Evolutionary conservation across 1,140 invertebrate species (phyloP).

Genomic region (Drosophila tropicalis): DNA sequence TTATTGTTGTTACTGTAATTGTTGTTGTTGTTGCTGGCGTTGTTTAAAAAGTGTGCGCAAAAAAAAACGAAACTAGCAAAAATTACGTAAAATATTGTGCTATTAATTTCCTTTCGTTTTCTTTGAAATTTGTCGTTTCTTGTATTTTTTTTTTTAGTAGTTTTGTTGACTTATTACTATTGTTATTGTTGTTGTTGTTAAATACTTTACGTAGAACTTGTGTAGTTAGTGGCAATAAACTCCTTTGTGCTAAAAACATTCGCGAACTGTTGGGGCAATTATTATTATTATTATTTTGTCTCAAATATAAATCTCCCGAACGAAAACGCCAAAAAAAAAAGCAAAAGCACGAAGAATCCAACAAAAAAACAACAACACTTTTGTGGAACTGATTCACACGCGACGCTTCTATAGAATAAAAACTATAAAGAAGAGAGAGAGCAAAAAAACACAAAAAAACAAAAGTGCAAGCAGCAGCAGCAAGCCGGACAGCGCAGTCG

Average conservation of each 20-base stretch:
- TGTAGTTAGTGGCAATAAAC: conserved; percentile 49
- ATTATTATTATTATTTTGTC: conserved; percentile 7
- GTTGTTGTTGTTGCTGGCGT: conserved; percentile 39
- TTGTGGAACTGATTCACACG: conserved; percentile 60
- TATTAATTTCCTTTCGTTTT: conserved; percentile 18
- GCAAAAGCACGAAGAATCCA: conserved; percentile 5
- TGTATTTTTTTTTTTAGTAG: conserved; percentile 6
- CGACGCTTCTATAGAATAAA: conserved; percentile 58
- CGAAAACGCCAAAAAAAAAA: conserved; percentile 7
- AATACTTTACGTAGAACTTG: conserved; percentile 69
- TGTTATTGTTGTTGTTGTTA: conserved; percentile 23
- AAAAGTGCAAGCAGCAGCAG: conserved; percentile 70
- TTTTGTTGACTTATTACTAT: conserved; percentile 28
- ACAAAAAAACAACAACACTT: conserved; percentile 16
- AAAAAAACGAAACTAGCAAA: not conserved
- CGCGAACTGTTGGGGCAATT: conserved; percentile 55
- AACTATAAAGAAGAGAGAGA: conserved; percentile 9
- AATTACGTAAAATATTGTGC: conserved; percentile 69
- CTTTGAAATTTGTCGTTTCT: not conserved
- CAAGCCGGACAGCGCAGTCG: conserved; percentile 15
- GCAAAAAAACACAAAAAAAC: conserved; percentile 12
- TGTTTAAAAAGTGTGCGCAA: conserved; percentile 6
- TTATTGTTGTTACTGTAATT: conserved; percentile 43
- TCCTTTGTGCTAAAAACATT: conserved; percentile 55
- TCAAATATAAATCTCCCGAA: conserved; percentile 61